phyloP scores from a whole-genome alignment of 2,888 invertebrate genomes.

The Oxytorus armatus region DNA sequence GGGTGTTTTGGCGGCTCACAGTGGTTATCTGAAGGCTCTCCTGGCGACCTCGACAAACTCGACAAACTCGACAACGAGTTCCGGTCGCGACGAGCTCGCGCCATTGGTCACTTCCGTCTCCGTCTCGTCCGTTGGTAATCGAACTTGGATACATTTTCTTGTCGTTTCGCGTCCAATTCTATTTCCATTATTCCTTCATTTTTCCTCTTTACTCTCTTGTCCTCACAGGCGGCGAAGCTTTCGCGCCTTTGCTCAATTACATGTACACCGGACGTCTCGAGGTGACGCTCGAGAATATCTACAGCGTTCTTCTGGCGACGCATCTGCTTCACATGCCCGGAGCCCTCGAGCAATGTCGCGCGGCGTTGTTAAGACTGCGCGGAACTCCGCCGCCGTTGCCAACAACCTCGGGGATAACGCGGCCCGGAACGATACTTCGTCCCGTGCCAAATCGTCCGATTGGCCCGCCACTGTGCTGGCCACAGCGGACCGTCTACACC shows the following conservation, averaged over 20 bases:
- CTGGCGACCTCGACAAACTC: constrained; percentile 78
- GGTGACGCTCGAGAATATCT: constrained; percentile 89
- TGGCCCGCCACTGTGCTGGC: constrained; percentile 78
- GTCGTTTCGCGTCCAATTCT: background rate
- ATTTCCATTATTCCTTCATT: background rate
- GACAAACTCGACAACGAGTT: constrained; percentile 61
- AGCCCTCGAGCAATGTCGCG: constrained; percentile 89
- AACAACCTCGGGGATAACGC: constrained; percentile 11
- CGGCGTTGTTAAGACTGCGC: constrained; percentile 86
- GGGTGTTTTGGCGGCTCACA: constrained; percentile 88
- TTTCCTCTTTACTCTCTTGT: constrained; percentile 3
- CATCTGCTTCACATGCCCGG: constrained; percentile 91
- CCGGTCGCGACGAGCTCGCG: constrained; percentile 36
- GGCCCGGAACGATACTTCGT: constrained; percentile 74
- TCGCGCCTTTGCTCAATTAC: constrained; percentile 89
- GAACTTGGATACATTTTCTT: background rate
- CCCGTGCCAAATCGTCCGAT: constrained; percentile 82
- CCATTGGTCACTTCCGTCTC: constrained; percentile 71
- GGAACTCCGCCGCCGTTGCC: constrained; percentile 70
- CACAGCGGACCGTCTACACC: constrained; percentile 73
- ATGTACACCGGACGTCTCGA: constrained; percentile 91
- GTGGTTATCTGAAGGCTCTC: constrained; percentile 90
- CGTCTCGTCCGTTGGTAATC: constrained; percentile 83
- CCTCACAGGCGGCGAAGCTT: constrained; percentile 83
- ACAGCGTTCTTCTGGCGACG: constrained; percentile 89